Evolutionary conservation across 2,113 vertebrate genomes (phyloP).

Genomic region (Pseudopodoces humilis): DNA sequence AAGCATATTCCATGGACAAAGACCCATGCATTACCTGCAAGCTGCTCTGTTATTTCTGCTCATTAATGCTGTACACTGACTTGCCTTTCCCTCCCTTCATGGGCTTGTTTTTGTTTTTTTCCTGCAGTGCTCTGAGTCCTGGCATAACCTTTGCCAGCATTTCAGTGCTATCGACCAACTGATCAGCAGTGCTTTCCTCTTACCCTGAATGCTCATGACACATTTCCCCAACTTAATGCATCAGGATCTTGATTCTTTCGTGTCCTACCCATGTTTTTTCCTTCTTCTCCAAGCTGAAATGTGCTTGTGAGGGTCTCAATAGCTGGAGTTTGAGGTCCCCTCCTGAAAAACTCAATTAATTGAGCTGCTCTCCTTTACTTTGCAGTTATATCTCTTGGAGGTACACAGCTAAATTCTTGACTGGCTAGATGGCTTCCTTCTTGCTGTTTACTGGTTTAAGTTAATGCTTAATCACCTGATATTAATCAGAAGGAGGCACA

Average conservation of each 20-base stretch:
- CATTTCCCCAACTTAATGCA: background rate
- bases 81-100: background rate
- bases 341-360: background rate
- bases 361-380: background rate
- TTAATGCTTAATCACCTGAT: background rate
- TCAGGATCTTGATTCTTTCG: background rate
- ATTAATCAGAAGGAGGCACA: background rate
- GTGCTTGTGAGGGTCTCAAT: background rate
- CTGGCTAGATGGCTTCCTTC: background rate
- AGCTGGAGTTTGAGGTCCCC: background rate
- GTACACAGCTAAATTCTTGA: background rate
- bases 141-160: background rate
- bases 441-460: background rate
- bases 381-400: background rate
- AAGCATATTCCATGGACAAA: background rate
- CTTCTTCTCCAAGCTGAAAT: background rate
- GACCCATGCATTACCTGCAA: background rate
- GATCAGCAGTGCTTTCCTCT: background rate
- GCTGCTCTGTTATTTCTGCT: background rate
- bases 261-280: background rate
- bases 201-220: background rate
- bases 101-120: background rate
- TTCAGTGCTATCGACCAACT: background rate
- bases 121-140: accelerated
- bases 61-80: background rate